Percentiles rank a stretch among this genome's conserved stretches.
Conservation (phyloP, 2,797 vertebrate species). For the Muscicapa striata region DNA sequence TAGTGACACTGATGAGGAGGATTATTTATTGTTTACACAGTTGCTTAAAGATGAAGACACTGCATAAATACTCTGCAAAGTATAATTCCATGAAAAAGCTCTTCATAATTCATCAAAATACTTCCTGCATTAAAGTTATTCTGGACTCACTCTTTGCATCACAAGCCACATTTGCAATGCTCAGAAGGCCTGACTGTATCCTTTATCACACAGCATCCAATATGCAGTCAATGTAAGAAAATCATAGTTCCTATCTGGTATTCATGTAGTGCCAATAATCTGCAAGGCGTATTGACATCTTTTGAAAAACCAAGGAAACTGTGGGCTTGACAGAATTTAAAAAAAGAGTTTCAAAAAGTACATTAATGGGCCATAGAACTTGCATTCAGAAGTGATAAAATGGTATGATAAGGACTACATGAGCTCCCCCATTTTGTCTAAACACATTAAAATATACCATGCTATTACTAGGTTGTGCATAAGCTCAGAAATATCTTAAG, state of each 20-base stretch:
- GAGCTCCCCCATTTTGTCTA: not conserved
- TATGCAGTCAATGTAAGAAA: not conserved
- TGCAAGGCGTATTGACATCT: not conserved
- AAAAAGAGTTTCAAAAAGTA: not conserved
- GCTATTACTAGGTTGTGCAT: not conserved
- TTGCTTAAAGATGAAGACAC: constrained; percentile 11
- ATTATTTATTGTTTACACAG: constrained; percentile 41
- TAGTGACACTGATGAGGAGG: constrained; percentile 31
- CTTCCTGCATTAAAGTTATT: not conserved
- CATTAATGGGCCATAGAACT: not conserved
- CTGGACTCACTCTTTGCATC: not conserved
- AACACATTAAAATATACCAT: not conserved
- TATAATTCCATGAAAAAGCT: not conserved
- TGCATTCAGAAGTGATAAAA: not conserved
- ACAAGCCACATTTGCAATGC: not conserved
- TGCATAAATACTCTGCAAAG: not conserved
- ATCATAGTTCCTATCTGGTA: not conserved
- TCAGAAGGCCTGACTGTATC: not conserved
- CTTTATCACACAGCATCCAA: constrained; percentile 1
- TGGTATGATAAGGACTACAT: not conserved
- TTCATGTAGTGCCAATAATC: not conserved
- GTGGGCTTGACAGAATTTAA: not conserved
- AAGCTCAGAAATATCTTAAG: not conserved
- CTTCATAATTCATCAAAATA: not conserved
- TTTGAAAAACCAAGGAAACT: not conserved